Base-by-base conservation (phyloP, 2,888 invertebrate species). In the Drosophila demipolita region DNA sequence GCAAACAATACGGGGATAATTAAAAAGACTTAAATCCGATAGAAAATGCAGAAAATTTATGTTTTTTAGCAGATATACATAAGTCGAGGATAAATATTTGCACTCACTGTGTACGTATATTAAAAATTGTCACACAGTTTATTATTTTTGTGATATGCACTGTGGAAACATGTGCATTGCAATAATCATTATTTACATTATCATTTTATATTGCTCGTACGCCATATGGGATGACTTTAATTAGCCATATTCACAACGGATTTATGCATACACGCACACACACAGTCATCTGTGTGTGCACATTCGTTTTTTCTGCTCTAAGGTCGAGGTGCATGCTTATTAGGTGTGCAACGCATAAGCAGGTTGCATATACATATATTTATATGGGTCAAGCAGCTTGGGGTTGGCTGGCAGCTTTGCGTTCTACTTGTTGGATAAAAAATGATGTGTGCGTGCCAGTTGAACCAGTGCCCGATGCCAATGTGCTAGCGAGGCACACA, bases 241-340 rank as follows among this genome's bases (percentile, higher is more conserved):
- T 89, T 83, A 86, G 73, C 62, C 73, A 72, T 68, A 42, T 59
- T 64, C 54, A 26, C 54, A 52, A 23, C 23, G 45, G 26, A 8
- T 67, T 62, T 64, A 35, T 66, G 38, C 38, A 15, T 4, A 8
- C 26, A 15, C 61, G 4, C 38, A 26, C 45, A 45, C 23, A 23
- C 12, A 12, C 48, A 12, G 7, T 9, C 29, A 49, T 29, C 4
- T 6, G 29, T 29, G 29, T 29, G 29, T 29, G 29, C 26, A 23
- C 33, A 23, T 9, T 23, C 3, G 11, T 35, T 45, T 29, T 40
- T 62, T 26, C 48, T 50, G 20, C 64, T 61, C 65, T 74, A 87
- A 89, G 84, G 84, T 89, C 89, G 87, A 87, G 64, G 82, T 84
- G 78, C 83, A 75, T 59, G 62, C 73, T 71, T 73, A 65, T 68